Conservation (phyloP, 2,797 vertebrate genomes). For the Streptopelia turtur region DNA sequence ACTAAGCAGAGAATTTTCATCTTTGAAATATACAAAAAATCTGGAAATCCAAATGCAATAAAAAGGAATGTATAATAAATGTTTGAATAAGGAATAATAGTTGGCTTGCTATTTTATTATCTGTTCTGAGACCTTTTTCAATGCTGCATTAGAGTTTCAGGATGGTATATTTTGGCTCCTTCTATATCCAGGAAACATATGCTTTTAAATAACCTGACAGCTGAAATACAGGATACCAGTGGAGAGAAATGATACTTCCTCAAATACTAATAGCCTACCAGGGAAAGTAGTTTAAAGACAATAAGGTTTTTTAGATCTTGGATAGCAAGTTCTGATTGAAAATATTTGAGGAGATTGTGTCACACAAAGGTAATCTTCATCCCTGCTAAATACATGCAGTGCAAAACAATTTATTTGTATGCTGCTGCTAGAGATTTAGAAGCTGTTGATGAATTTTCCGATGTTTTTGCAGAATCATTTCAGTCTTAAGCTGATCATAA, state of each 20-base stretch:
- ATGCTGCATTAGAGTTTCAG: neutral
- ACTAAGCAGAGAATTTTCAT: neutral
- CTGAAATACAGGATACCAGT: neutral
- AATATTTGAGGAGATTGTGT: neutral
- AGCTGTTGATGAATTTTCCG: neutral
- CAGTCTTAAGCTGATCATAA: neutral
- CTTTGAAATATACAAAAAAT: neutral
- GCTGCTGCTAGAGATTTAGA: neutral
- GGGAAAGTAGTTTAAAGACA: neutral
- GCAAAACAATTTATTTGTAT: neutral
- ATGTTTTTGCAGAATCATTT: neutral
- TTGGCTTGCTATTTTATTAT: neutral
- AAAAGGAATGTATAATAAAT: neutral
- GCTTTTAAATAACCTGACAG: neutral
- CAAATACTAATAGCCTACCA: neutral
- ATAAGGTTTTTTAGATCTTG: neutral
- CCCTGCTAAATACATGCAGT: neutral
- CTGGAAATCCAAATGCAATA: neutral
- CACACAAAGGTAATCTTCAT: neutral
- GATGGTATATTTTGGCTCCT: neutral
- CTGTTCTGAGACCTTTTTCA: neutral
- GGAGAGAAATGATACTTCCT: neutral
- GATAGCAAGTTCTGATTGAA: neutral
- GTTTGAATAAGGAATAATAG: neutral
- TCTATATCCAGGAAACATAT: neutral